Evolutionary conservation across 2,113 vertebrate genomes (phyloP), one percentile per base, ranked within the genome.

Genomic region (Scytalopus superciliaris): DNA sequence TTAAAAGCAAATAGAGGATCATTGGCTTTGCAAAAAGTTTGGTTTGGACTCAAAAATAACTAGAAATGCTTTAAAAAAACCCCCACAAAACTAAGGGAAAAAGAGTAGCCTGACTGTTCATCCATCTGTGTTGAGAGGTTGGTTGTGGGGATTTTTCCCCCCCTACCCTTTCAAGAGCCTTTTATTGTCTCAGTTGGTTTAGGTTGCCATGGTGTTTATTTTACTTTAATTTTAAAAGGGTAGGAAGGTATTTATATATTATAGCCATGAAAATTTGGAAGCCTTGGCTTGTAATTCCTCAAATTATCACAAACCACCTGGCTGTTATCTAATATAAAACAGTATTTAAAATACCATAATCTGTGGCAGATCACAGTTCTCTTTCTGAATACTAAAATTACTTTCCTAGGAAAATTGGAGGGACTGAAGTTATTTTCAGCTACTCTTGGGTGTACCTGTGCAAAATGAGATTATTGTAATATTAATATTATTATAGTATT

Each of bases 1-100:
- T 42, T 69, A 52, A 90, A 88, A 94, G 81, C 60, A 78, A 92
- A 66, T 27, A 93, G 33, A 87, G 60, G 73, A 90, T 95, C 84
- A 64, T 30, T 80, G 50, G 68, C 64, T 93, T 84, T 92, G 80
- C 33, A 73, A 23, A 84, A 84, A 88, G 37, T 57, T 94, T 89
- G 30, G 24, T 69, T 93, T 94, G 79, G 45, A 35, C 67, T 80
- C 45, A 78, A 31, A 88, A 83, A 83, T 30, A 84, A 60, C 42
- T 56, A 39, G 77, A 86, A 82, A 22, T 75, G 27, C 37, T 93
- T 91, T n/a, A n/a, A 67, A 90, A 72, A 57, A 4, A 2, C 1
- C 0, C 0, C 1, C 35, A 22, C 4, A 30, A 68, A 92, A 64
- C 47, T 76, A 55, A 45, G 35, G 45, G 45, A 52, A 76, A 74